phyloP scores from a whole-genome alignment of 1,140 invertebrate species.

The Saccostrea echinata region DNA sequence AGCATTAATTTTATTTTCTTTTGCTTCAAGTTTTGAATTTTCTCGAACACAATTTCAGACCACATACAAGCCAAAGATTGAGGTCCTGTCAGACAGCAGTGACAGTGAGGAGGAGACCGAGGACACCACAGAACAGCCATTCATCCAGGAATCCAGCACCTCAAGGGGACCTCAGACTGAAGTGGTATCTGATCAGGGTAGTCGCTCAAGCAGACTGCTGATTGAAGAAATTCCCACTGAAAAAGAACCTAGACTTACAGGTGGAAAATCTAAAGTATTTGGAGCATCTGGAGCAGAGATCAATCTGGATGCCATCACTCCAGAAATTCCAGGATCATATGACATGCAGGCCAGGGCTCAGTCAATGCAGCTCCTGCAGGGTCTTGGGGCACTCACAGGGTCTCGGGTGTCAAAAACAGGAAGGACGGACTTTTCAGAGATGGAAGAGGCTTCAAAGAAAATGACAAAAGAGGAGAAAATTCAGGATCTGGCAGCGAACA shows the following conservation, averaged over 20 bases:
- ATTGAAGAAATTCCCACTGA: slow-evolving; percentile 46
- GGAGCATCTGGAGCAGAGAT: slow-evolving; percentile 18
- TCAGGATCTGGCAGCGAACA: slow-evolving; percentile 58
- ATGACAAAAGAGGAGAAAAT: slow-evolving; percentile 59
- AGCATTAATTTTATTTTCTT: too few relatives aligned
- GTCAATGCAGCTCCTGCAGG: slow-evolving; percentile 48
- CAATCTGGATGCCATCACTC: slow-evolving; percentile 43
- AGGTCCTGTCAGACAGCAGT: slow-evolving; percentile 62
- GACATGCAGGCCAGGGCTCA: slow-evolving; percentile 33
- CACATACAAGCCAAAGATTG: slow-evolving; percentile 67
- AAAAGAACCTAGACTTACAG: neutral
- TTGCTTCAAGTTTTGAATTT: neutral
- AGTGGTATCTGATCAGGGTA: slow-evolving; percentile 41
- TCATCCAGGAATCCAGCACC: slow-evolving; percentile 52
- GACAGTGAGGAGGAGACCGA: slow-evolving; percentile 55
- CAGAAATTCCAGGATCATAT: slow-evolving; percentile 6
- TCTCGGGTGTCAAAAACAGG: slow-evolving; percentile 49
- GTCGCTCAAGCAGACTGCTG: neutral
- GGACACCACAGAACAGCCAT: slow-evolving; percentile 27
- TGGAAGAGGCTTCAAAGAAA: slow-evolving; percentile 49
- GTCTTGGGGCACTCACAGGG: slow-evolving; percentile 37
- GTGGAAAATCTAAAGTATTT: slow-evolving; percentile 40
- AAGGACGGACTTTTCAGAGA: slow-evolving; percentile 50
- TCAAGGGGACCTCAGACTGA: slow-evolving; percentile 51
- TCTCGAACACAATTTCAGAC: slow-evolving; percentile 26